Conservation (phyloP, 2,888 invertebrate species). For the Drosophila rellima region DNA sequence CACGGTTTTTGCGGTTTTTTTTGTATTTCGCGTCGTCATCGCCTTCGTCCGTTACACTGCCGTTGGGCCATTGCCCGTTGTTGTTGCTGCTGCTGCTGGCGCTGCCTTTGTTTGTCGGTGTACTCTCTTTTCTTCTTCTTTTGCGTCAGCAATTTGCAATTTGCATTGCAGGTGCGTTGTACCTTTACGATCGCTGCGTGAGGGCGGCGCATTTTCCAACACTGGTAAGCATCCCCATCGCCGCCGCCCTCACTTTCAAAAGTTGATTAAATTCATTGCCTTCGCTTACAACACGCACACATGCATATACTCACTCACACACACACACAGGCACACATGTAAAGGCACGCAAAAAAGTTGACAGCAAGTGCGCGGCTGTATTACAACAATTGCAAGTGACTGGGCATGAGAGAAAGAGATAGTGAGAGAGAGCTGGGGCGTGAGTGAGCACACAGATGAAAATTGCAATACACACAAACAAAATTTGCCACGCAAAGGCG, state of each 20-base stretch:
- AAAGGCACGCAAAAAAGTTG: constrained; percentile 23
- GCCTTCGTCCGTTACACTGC: constrained; percentile 58
- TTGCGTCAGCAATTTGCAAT: constrained; percentile 23
- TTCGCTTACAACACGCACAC: constrained; percentile 60
- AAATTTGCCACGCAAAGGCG: constrained; percentile 73
- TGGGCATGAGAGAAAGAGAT: constrained; percentile 17
- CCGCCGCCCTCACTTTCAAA: constrained; percentile 26
- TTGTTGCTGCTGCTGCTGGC: constrained; percentile 31
- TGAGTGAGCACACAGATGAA: constrained; percentile 59
- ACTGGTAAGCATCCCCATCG: constrained; percentile 67
- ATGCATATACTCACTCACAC: constrained; percentile 14
- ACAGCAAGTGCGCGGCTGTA: constrained; percentile 62
- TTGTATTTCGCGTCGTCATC: constrained; percentile 59
- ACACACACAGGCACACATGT: constrained; percentile 21
- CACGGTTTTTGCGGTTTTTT: constrained; percentile 56
- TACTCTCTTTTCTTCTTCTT: constrained; percentile 5
- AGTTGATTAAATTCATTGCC: constrained; percentile 62
- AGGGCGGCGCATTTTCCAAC: constrained; percentile 56
- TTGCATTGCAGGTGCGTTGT: constrained; percentile 67
- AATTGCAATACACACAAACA: constrained; percentile 76
- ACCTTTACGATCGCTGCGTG: constrained; percentile 49
- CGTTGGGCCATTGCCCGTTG: constrained; percentile 57
- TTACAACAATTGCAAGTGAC: constrained; percentile 53
- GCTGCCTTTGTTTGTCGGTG: constrained; percentile 45
- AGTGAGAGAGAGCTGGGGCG: constrained; percentile 31